Evolutionary conservation across 2,797 vertebrate genomes (phyloP), one percentile per base, ranked within the genome.

Genomic region (Triplophysa bombifrons): DNA sequence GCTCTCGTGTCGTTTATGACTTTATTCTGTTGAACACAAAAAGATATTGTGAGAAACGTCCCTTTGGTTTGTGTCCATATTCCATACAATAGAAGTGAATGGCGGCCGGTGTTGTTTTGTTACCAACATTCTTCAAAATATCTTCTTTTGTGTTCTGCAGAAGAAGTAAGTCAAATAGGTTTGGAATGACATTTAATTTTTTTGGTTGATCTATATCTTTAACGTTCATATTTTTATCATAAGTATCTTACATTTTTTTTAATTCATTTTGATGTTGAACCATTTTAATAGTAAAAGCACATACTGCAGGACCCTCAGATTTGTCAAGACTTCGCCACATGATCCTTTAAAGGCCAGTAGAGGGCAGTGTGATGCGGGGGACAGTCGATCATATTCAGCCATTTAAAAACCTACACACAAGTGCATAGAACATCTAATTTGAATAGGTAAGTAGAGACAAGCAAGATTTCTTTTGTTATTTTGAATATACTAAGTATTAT

Each of bases 341-440:
- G 20, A 5, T 73, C 66, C 34, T 30, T 7, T 27, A 11, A 48
- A 3, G 22, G 25, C 72, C 84, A 51, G 60, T 82, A 81, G 81
- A 65, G 81, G 84, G 46, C 81, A 72, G 55, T 75, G 72, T 58
- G 25, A 75, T 10, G 22, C 0, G 74, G 72, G 74, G 72, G 44
- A 34, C 61, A 74, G 34, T 69, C 10, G 20, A 11, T 41, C 10
- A 41, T 41, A 66, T n/a, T 50, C 60, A 56, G 3, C 63, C 1
- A 10, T 11, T 46, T 27, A 30, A 41, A 20, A 61, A 41, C 41
- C 16, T 16, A 11, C 14, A 63, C 27, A 41, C 17, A 20, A 72
- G 22, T 65, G 56, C 53, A 53, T 38, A n/a, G 17, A 25, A 12
- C 38, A 69, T 61, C 60, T 51, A 30, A 27, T 38, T 30, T 63